These are phyloP conservation scores for Acanthis flammea DNA, from an alignment of 2,797 vertebrate genomes.

Conservation along the genomic window DNA sequence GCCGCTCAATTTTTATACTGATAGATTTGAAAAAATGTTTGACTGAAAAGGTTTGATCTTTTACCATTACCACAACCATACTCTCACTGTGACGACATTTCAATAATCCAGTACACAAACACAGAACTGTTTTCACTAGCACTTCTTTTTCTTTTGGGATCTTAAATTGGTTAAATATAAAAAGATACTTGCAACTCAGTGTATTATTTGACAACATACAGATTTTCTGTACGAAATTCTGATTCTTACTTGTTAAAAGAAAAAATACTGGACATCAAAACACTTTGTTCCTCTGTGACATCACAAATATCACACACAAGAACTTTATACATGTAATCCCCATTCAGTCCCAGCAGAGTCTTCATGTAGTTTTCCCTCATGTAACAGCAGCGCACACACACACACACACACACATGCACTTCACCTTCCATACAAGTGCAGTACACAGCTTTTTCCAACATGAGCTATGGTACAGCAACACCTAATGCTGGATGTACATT, in stretches of 20 bases:
- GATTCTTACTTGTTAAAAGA: background rate
- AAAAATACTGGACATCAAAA: background rate
- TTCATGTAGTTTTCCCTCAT: background rate
- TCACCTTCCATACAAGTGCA: background rate
- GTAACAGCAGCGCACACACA: background rate
- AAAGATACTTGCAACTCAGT: background rate
- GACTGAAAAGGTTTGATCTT: background rate
- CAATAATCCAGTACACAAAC: background rate
- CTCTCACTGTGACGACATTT: background rate
- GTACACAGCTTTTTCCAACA: background rate
- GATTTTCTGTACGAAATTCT: background rate
- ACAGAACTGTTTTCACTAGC: background rate
- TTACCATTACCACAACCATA: background rate
- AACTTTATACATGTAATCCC: background rate
- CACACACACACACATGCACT: background rate
- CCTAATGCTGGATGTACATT: accelerated
- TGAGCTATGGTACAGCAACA: background rate
- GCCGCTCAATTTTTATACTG: background rate
- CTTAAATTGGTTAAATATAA: background rate
- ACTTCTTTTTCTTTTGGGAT: background rate
- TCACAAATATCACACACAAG: background rate
- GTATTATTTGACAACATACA: background rate
- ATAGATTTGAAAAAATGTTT: background rate
- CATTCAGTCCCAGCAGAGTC: background rate
- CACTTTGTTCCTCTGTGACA: background rate